Evolutionary conservation across 2,113 vertebrate genomes (phyloP).

Genomic region (Bungarus multicinctus): DNA sequence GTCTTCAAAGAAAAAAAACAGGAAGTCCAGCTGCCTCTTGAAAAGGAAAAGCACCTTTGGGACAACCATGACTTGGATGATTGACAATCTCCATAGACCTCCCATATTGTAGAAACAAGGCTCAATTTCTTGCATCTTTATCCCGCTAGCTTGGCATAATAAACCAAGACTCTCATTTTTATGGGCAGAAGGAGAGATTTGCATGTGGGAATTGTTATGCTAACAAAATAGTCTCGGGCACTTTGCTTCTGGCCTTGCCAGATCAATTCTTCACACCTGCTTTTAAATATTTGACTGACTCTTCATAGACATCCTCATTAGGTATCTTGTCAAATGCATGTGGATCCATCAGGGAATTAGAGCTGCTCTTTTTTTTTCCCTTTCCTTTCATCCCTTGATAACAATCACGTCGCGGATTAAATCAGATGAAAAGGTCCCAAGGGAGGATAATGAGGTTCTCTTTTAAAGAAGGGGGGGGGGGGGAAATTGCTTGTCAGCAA

Average conservation of each 20-base stretch:
- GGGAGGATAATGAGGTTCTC: slow-evolving; percentile 14
- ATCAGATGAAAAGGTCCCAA: slow-evolving; percentile 11
- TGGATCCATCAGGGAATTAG: not conserved
- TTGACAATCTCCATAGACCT: no score
- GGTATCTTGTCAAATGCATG: not conserved
- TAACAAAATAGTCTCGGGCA: not conserved
- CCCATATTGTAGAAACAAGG: not conserved
- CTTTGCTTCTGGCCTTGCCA: not conserved
- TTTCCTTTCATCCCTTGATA: not conserved
- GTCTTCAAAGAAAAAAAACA: no score
- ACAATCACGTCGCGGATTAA: not conserved
- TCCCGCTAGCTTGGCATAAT: not conserved
- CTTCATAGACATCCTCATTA: not conserved
- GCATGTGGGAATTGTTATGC: not conserved
- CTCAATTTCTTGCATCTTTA: not conserved
- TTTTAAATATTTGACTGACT: not conserved
- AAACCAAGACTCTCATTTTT: not conserved
- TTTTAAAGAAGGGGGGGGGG: not conserved
- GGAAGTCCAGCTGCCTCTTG: no score
- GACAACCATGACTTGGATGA: no score
- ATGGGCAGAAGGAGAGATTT: not conserved
- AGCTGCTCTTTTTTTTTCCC: not conserved
- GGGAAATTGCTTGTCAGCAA: not conserved
- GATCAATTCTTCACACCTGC: not conserved
- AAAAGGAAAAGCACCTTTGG: no score